Conservation (phyloP, 64 coral and sea anemone genomes). For the Montipora sp. region DNA sequence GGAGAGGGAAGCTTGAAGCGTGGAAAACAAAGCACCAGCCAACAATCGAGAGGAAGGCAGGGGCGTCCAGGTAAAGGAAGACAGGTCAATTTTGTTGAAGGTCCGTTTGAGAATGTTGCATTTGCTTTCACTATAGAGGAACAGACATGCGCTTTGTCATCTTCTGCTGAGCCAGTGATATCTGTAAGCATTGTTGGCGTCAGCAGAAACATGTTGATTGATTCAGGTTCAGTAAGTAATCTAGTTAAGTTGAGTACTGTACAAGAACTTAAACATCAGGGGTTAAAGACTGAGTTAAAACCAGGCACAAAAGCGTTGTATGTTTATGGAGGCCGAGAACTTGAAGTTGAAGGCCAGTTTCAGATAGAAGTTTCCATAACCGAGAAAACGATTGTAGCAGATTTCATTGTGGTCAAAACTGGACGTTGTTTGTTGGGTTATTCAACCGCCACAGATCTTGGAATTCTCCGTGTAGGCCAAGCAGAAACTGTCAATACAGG, state of each 20-base stretch:
- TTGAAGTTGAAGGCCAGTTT: conserved; percentile 6
- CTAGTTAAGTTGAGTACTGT: background rate
- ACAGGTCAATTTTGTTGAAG: background rate
- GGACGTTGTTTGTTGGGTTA: background rate
- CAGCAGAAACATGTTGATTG: conserved; percentile 24
- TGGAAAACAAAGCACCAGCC: background rate
- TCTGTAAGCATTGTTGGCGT: background rate
- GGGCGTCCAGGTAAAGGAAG: background rate
- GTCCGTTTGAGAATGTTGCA: background rate
- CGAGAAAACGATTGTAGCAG: background rate
- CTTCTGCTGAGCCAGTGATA: background rate
- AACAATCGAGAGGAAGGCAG: background rate
- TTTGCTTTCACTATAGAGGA: background rate
- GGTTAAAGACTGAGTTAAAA: conserved; percentile 16
- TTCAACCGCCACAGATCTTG: conserved; percentile 15
- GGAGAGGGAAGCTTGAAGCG: too few relatives aligned
- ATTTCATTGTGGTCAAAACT: background rate
- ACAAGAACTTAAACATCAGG: background rate
- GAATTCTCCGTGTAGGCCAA: conserved; percentile 16
- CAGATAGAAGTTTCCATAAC: background rate
- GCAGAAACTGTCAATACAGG: background rate
- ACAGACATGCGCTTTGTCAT: background rate
- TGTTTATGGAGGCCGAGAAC: conserved; percentile 11
- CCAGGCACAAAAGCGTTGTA: conserved; percentile 21
- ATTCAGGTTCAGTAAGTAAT: conserved; percentile 32